These are phyloP conservation scores for Cyprinodon diabolis DNA, from an alignment of 2,797 vertebrate species.

Conservation along the genomic window DNA sequence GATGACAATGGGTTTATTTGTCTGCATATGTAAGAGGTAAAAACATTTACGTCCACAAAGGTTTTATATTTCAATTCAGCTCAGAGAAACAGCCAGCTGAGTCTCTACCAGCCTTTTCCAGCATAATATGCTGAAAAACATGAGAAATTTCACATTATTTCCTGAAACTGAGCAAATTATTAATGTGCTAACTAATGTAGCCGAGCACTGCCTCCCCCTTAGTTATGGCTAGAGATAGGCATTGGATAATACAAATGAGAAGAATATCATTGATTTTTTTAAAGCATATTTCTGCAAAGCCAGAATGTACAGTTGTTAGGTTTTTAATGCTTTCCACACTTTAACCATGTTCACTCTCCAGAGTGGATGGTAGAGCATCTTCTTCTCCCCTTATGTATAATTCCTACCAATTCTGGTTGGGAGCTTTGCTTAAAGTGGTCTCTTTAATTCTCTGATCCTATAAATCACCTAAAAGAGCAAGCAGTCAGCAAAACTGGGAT, in stretches of 20 bases:
- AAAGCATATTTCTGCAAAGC: too few relatives aligned
- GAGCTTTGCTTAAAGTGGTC: slow-evolving; percentile 8
- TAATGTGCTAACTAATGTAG: slow-evolving; percentile 37
- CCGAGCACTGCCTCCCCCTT: neutral
- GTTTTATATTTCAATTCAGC: neutral
- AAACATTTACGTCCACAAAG: neutral
- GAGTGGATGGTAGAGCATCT: neutral
- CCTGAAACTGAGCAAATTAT: slow-evolving; percentile 14
- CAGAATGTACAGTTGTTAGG: too few relatives aligned
- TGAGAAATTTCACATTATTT: slow-evolving; percentile 47
- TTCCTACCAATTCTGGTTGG: neutral
- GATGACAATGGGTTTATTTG: neutral
- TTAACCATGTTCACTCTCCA: neutral
- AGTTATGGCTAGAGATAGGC: too few relatives aligned
- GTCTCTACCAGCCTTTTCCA: neutral
- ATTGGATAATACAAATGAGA: too few relatives aligned
- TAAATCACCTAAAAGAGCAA: slow-evolving; percentile 16
- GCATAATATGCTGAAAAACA: slow-evolving; percentile 2
- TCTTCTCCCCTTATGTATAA: neutral
- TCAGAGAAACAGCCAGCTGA: neutral
- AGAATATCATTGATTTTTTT: too few relatives aligned
- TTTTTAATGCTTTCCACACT: neutral
- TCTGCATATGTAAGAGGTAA: neutral
- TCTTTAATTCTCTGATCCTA: slow-evolving; percentile 16
- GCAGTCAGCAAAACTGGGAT: slow-evolving; percentile 19